Conservation (phyloP, 2,797 vertebrate species). For the Podargus strigoides region DNA sequence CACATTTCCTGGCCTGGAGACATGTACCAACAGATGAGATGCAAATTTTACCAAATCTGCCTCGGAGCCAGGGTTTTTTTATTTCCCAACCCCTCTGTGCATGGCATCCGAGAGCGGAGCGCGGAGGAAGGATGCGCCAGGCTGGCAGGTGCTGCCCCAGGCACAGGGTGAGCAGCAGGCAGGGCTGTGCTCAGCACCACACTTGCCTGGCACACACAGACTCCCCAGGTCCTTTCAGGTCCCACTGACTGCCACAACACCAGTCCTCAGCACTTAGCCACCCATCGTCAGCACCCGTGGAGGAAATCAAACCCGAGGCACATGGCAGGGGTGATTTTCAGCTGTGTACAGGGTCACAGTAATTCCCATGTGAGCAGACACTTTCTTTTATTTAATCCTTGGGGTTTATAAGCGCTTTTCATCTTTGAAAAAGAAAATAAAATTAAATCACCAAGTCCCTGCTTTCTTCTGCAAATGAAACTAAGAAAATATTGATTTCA, state of each 20-base stretch:
- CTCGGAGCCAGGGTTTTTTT: not conserved
- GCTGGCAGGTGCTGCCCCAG: not conserved
- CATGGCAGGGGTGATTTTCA: not conserved
- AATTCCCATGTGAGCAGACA: not conserved
- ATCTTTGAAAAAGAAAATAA: not conserved
- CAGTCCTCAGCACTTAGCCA: not conserved
- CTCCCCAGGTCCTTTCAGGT: not conserved
- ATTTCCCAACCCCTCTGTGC: too few relatives aligned
- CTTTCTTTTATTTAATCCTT: not conserved
- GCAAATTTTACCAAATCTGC: not conserved
- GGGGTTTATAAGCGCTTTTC: not conserved
- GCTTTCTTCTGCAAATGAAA: not conserved
- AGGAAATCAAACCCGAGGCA: not conserved
- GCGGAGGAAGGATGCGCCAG: not conserved
- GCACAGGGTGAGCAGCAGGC: not conserved
- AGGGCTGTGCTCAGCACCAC: not conserved
- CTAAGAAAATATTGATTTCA: not conserved
- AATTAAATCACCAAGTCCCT: not conserved
- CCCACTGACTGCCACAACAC: not conserved
- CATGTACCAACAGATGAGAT: not conserved
- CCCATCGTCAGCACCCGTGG: fast-evolving
- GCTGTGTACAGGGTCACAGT: not conserved
- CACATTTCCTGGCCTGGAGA: not conserved
- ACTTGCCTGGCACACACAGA: not conserved
- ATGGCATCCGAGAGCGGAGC: fast-evolving